phyloP scores from a whole-genome alignment of 2,797 vertebrate genomes.

The Sebastes baramenuke region DNA sequence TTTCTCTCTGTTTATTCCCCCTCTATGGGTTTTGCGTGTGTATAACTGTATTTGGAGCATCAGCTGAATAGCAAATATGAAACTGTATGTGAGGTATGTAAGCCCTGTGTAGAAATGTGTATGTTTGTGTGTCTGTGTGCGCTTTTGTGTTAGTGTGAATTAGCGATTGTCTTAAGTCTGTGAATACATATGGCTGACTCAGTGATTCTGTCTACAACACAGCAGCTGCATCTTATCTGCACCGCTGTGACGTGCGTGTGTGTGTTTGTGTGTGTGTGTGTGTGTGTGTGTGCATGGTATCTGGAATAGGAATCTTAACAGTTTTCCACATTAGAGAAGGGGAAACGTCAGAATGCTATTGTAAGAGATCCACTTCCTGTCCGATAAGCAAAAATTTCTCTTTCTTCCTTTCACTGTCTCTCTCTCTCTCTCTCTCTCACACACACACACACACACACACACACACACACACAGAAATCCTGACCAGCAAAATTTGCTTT shows the following conservation, averaged over 20 bases:
- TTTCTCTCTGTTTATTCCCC: conserved; percentile 21
- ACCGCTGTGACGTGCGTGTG: conserved; percentile 70
- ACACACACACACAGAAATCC: conserved; percentile 44
- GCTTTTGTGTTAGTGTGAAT: conserved; percentile 63
- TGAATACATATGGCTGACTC: conserved; percentile 81
- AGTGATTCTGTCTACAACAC: conserved; percentile 78
- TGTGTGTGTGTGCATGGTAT: conserved; percentile 62
- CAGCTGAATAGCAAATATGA: conserved; percentile 55
- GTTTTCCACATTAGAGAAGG: conserved; percentile 79
- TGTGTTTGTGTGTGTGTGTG: conserved; percentile 33
- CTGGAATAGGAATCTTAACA: conserved; percentile 85
- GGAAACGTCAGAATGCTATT: conserved; percentile 79
- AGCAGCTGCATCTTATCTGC: conserved; percentile 82
- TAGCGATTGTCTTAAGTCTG: conserved; percentile 77
- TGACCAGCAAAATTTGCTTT: conserved; percentile 74
- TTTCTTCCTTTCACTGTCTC: conserved; percentile 42
- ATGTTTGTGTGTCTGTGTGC: conserved; percentile 43
- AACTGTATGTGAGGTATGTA: conserved; percentile 55
- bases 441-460: conserved; percentile 20
- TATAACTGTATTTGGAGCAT: conserved; percentile 37
- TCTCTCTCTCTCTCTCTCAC: conserved; percentile 16
- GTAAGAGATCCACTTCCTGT: conserved; percentile 84
- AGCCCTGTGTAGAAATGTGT: conserved; percentile 31
- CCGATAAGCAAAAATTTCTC: conserved; percentile 83
- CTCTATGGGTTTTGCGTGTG: conserved; percentile 3